Evolutionary conservation across 2,113 vertebrate species (phyloP), one percentile per base, ranked within the genome.

Genomic region (Lycaon pictus): DNA sequence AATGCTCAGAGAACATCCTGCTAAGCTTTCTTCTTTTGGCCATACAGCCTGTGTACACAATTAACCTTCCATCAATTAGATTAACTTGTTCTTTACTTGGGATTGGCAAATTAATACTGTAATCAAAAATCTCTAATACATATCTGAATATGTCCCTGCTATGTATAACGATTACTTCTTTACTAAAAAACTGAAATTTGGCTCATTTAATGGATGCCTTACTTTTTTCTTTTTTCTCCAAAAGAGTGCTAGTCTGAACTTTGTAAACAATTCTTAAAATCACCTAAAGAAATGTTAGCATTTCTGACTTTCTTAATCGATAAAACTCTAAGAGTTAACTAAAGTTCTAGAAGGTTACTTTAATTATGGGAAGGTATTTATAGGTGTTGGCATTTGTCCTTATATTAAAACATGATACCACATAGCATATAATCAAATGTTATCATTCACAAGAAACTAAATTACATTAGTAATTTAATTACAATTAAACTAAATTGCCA

Each of bases 1-100:
- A 95, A 94, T 74, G 17, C 12, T 79, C 71, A 82, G 62, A 89
- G 56, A 95, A 88, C 1, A 67, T 69, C 76, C 86, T n/a, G 32
- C 69, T 96, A 95, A 94, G 60, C 22, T 90, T 94, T 83, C 20
- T 90, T 88, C 37, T 93, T 95, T 58, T 82, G 29, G 37, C 23
- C 72, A 92, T 91, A 72, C 1, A 90, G 10, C 89, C 51, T 91
- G 76, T 62, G 83, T 81, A 88, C 11, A 79, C 81, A 97, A 96
- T 97, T 97, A 97, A 84, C 55, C 77, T 90, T 90, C 48, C 7
- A 27, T 97, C 96, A 96, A 96, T 96, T 94, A 96, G 63, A 96
- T 81, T 94, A 95, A 79, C 11, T 95, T 98, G 16, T 85, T 67
- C 25, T 96, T 96, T 96, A 96, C 48, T 27, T 95, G 77, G 6